Base-by-base conservation (phyloP, 2,797 vertebrate genomes). In the Cheirogaleus major region DNA sequence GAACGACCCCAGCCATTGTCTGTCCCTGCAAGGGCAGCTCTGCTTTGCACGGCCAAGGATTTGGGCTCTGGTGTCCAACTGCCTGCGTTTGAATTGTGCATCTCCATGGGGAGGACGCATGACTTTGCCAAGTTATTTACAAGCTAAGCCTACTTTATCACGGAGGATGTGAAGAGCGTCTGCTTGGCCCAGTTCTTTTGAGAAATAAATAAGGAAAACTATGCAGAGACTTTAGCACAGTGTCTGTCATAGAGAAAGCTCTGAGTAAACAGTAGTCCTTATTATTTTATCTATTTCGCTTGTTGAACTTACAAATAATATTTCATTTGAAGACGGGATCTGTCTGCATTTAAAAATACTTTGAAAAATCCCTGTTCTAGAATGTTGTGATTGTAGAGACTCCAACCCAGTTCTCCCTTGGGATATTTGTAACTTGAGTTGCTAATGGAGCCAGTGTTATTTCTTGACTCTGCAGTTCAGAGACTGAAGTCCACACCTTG, bases 401-500 rank as follows among this genome's bases (percentile, higher is more conserved):
- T 92, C 61, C 81, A 93, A 20, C 22, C 35, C 15, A 52, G 23
- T 69, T 65, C 55, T 95, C 86, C 35, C 38, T 25, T 15, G 80
- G 87, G 95, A 93, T 76, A 48, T 32, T 8, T 25, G 89, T 92
- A 97, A 96, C 73, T 38, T 30, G 80, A 98, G 83, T 76, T 87
- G 61, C 95, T 94, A 94, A 97, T 87, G 93, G 81, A 94, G 22
- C 38, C 95, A 50, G 38, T 97, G 92, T 94, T 93, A 48, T 73
- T 97, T 69, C 91, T 95, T 80, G 43, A 63, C 78, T 84, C 72
- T 63, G 84, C n/a, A 90, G 41, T 91, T 84, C 57, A 85, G 92
- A 93, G 76, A 52, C 76, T 41, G 76, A 63, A 81, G 81, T 72
- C 96, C 87, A 89, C 48, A 59, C 48, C 67, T 95, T 89, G 73